These are phyloP conservation scores for Perdita meconis DNA, from an alignment of 2,888 invertebrate genomes.

Conservation along the genomic window DNA sequence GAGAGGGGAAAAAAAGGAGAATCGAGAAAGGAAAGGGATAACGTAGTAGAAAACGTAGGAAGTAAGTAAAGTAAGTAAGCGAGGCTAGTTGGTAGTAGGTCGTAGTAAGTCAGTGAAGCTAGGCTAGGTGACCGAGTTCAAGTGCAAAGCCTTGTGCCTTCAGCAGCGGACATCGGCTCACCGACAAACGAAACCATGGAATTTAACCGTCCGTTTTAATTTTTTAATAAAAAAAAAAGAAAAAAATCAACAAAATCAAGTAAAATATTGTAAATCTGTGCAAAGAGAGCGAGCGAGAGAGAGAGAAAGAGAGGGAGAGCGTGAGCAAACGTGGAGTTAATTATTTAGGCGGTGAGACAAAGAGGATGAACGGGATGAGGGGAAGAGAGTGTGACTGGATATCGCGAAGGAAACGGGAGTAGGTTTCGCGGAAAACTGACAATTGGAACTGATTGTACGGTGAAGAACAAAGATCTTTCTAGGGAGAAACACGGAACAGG, in stretches of 20 bases:
- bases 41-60: slow-evolving; percentile 64
- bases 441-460: neutral
- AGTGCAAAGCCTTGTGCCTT: slow-evolving; percentile 85
- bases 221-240: slow-evolving; percentile 78
- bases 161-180: slow-evolving; percentile 84
- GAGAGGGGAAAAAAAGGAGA: slow-evolving; percentile 11
- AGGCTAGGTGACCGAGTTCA: slow-evolving; percentile 84
- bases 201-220: slow-evolving; percentile 84
- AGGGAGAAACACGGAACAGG: slow-evolving; percentile 38
- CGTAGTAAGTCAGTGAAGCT: slow-evolving; percentile 79
- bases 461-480: slow-evolving; percentile 16
- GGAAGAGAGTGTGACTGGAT: slow-evolving; percentile 17
- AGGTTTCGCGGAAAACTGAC: slow-evolving; percentile 11
- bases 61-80: slow-evolving; percentile 72
- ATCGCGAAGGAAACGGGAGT: slow-evolving; percentile 21
- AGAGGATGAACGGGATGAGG: slow-evolving; percentile 3
- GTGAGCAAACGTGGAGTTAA: slow-evolving; percentile 21
- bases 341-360: slow-evolving; percentile 35
- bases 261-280: slow-evolving; percentile 78
- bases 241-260: slow-evolving; percentile 69
- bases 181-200: slow-evolving; percentile 80
- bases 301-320: slow-evolving; percentile 38
- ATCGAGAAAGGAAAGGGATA: slow-evolving; percentile 15
- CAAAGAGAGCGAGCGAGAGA: slow-evolving; percentile 42
- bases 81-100: slow-evolving; percentile 74